Base-by-base conservation (phyloP, 2,797 vertebrate species). In the Enoplosus armatus region DNA sequence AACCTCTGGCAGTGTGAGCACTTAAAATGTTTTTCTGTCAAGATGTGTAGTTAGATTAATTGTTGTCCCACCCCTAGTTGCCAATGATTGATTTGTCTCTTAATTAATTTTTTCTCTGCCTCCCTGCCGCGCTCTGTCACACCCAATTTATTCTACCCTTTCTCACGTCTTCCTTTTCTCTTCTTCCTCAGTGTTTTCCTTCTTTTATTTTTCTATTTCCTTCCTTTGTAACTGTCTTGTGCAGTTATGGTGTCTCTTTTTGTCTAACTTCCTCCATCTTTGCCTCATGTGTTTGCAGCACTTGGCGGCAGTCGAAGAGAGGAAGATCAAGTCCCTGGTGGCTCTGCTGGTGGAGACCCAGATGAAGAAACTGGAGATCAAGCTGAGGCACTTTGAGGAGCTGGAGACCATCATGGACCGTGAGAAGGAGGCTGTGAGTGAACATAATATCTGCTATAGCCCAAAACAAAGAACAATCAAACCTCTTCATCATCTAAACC, bases 341-440 rank as follows among this genome's bases (percentile, higher is more conserved):
- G 98, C 98, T 24, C 94, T 99, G 37, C 89, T 99, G 91, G 98
- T 99, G 83, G 98, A 99, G 88, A 99, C 98, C 0, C 98, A 99
- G 89, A 99, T 99, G 98, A 99, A 99, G 95, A 99, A 99, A 85
- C 87, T 99, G 87, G 98, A 99, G 95, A 99, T 99, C 77, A 99
- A 99, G 80, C 95, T 99, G 67, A 96, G 98, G 72, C 98, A 99
- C 85, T 99, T 99, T 77, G 98, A 99, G 90, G 98, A 99, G 89
- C 88, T 99, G 86, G 98, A 99, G 91, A 99, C 98, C 81, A 99
- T 99, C 79, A 99, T 99, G 98, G 98, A 99, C 92, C 91, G 98
- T 4, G 98, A 99, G 83, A 99, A 99, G 22, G 98, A 99, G 86
- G 98, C 98, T 31, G 98, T 99, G 88, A 97, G 91, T 88, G 45